A percentile compares a stretch with the other conserved stretches of the same genome.
phyloP scores from a whole-genome alignment of 2,113 vertebrate genomes.

The Oreochromis aureus region DNA sequence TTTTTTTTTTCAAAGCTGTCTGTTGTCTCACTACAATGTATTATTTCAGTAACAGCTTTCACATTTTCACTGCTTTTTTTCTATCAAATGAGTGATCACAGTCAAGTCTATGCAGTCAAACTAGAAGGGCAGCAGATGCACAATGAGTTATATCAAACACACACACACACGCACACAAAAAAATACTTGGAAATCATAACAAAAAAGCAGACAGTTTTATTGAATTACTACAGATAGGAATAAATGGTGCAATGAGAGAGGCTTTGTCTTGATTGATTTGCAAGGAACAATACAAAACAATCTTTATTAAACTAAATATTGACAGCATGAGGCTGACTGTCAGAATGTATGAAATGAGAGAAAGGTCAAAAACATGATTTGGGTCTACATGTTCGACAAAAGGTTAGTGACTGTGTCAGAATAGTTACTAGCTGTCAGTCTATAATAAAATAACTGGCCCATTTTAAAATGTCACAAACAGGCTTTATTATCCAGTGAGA shows the following conservation, averaged over 20 bases:
- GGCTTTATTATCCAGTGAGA: neutral
- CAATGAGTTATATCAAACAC: constrained; percentile 2
- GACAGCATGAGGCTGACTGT: constrained; percentile 23
- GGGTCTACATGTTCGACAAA: constrained; percentile 45
- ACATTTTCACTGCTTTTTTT: constrained; percentile 15
- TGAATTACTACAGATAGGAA: constrained; percentile 1
- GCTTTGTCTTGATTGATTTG: constrained; percentile 13
- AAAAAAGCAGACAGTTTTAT: neutral
- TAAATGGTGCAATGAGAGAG: neutral
- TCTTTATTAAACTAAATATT: constrained; percentile 33
- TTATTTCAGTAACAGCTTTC: constrained; percentile 35
- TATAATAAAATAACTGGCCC: constrained; percentile 10
- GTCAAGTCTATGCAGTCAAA: constrained; percentile 9
- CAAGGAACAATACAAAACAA: constrained; percentile 12
- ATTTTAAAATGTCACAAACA: constrained; percentile 45
- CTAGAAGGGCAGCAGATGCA: constrained; percentile 10
- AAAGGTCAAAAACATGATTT: constrained; percentile 59
- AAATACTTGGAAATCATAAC: neutral
- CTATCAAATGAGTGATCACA: constrained; percentile 32
- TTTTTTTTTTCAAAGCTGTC: constrained; percentile 2
- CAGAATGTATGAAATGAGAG: constrained; percentile 21
- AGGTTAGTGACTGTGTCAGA: constrained; percentile 52
- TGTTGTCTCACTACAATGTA: neutral
- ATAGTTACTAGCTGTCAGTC: constrained; percentile 36
- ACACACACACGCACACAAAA: neutral